These are phyloP conservation scores for Morone chrysops DNA, from an alignment of 2,113 vertebrate genomes.

Conservation along the genomic window DNA sequence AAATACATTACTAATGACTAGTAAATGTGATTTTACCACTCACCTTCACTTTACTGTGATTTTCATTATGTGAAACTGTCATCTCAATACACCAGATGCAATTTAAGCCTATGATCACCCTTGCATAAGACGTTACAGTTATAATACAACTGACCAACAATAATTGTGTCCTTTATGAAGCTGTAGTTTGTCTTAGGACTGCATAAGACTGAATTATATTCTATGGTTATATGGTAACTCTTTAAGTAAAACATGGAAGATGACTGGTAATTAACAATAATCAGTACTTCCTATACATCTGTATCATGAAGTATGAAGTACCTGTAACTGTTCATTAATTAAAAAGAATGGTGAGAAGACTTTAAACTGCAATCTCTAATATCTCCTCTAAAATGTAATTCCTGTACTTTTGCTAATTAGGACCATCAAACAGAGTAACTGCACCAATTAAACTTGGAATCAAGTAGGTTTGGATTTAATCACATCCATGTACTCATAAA, in stretches of 20 bases:
- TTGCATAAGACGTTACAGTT: not conserved
- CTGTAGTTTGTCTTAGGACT: not conserved
- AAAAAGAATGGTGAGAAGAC: too few species aligned
- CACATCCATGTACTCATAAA: conserved; percentile 6
- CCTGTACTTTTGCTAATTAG: not conserved
- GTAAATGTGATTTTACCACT: not conserved
- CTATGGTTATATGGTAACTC: not conserved
- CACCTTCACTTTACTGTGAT: not conserved
- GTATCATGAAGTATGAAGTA: not conserved
- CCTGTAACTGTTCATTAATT: too few species aligned
- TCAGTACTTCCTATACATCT: not conserved
- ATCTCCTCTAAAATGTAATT: not conserved
- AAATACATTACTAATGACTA: not conserved
- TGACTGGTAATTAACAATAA: not conserved
- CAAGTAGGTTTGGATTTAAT: conserved; percentile 13
- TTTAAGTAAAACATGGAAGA: not conserved
- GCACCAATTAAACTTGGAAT: not conserved
- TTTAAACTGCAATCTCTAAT: not conserved
- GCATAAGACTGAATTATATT: too few species aligned
- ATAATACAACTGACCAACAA: not conserved
- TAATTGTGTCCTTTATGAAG: not conserved
- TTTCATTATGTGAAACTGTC: not conserved
- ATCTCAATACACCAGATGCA: not conserved
- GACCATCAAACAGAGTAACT: not conserved
- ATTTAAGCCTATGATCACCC: too few species aligned